A percentile compares a stretch with the other conserved stretches of the same genome.
phyloP scores from a whole-genome alignment of 2,797 vertebrate species.

The Setipinna tenuifilis region DNA sequence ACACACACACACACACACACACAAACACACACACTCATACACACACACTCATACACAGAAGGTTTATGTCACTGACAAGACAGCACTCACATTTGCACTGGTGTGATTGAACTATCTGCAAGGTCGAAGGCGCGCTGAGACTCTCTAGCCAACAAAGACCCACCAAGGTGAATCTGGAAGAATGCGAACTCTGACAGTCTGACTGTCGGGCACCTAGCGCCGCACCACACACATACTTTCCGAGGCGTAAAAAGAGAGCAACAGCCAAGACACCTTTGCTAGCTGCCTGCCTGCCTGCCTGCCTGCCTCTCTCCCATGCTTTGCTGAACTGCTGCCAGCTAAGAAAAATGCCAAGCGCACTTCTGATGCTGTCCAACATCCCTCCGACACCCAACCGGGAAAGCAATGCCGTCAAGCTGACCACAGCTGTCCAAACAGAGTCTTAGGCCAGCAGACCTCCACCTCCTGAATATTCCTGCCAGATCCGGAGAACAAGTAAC shows the following conservation, averaged over 20 bases:
- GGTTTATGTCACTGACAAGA: too few species aligned
- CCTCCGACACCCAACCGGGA: slow-evolving; percentile 6
- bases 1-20: slow-evolving; percentile 35
- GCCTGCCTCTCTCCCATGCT: background rate
- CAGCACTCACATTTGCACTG: too few species aligned
- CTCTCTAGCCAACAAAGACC: too few species aligned
- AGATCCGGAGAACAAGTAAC: background rate
- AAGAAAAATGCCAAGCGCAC: slow-evolving; percentile 15
- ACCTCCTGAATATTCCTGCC: background rate
- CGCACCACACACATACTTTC: background rate
- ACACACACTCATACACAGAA: too few species aligned
- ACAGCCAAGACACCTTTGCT: background rate
- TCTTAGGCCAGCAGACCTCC: slow-evolving; percentile 6
- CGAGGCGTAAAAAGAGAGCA: slow-evolving; percentile 13
- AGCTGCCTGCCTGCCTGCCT: background rate
- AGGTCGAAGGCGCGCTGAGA: too few species aligned
- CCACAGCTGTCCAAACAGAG: slow-evolving; percentile 14
- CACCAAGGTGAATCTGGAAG: too few species aligned
- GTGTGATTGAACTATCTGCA: too few species aligned
- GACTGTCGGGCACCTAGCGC: too few species aligned
- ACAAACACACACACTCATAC: slow-evolving; percentile 30
- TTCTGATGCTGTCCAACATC: slow-evolving; percentile 11
- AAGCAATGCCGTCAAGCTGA: slow-evolving; percentile 25
- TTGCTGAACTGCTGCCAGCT: slow-evolving; percentile 16
- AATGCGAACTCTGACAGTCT: too few species aligned